Percentiles rank a stretch among this genome's conserved stretches.
These are phyloP conservation scores for Caenorhabditis parvicauda DNA, from an alignment of 2,888 invertebrate genomes.

Conservation along the genomic window DNA sequence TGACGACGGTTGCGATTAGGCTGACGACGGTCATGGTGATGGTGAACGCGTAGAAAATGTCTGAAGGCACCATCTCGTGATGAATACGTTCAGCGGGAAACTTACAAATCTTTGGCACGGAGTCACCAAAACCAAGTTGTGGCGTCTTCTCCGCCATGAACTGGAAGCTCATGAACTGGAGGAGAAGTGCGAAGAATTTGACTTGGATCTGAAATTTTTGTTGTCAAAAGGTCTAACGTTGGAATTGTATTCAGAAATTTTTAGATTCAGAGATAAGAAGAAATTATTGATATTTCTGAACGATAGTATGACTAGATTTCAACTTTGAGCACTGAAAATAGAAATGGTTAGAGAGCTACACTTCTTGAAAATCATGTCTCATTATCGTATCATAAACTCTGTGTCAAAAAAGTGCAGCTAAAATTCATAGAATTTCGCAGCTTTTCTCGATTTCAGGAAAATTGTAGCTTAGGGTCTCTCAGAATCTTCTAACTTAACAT, in stretches of 20 bases:
- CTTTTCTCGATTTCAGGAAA: no score
- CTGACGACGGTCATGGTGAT: slow-evolving; percentile 47
- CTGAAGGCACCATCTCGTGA: slow-evolving; percentile 23
- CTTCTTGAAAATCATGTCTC: no score
- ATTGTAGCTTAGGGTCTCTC: no score
- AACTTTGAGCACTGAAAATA: not conserved
- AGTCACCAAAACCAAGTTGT: slow-evolving; percentile 49
- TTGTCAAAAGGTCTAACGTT: not conserved
- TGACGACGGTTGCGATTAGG: slow-evolving; percentile 53
- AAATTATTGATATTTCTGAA: not conserved
- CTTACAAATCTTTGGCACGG: slow-evolving; percentile 55
- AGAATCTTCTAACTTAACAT: no score
- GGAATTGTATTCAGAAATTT: not conserved
- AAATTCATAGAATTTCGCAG: no score
- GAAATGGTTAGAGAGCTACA: no score
- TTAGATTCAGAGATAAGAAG: not conserved
- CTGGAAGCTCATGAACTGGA: slow-evolving; percentile 59
- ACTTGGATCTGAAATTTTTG: slow-evolving; percentile 40
- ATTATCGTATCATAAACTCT: no score
- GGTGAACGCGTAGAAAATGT: slow-evolving; percentile 57
- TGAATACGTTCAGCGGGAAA: slow-evolving; percentile 3
- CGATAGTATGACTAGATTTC: not conserved
- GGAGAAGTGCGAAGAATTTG: slow-evolving; percentile 56
- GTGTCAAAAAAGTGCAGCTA: no score
- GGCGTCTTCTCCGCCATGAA: slow-evolving; percentile 53